A percentile compares a stretch with the other conserved stretches of the same genome.
phyloP scores from a whole-genome alignment of 2,113 vertebrate genomes.

The Hyla sarda region DNA sequence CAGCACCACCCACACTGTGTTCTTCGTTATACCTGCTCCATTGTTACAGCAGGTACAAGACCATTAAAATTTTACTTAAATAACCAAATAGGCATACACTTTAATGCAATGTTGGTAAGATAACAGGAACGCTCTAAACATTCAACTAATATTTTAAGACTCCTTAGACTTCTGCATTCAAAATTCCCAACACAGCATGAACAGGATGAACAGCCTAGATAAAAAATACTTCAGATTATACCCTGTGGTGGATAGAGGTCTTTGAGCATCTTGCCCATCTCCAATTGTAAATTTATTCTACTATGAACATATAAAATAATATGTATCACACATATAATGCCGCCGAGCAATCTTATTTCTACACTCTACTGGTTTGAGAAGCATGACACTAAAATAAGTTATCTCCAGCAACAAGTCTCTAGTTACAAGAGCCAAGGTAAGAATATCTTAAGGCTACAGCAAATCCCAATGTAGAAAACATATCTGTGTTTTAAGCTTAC shows the following conservation, averaged over 20 bases:
- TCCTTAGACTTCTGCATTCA: background rate
- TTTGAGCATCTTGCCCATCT: background rate
- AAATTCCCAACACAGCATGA: background rate
- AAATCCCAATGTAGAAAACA: background rate
- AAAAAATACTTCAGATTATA: background rate
- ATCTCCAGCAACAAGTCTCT: background rate
- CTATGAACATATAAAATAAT: background rate
- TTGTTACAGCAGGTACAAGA: too few relatives aligned
- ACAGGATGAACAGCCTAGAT: background rate
- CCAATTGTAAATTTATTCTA: background rate
- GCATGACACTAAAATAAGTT: slow-evolving; percentile 23
- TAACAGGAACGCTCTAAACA: too few relatives aligned
- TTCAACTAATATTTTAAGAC: background rate
- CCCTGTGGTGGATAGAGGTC: background rate
- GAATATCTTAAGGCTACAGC: slow-evolving; percentile 18
- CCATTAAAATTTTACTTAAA: too few relatives aligned
- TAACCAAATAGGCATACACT: too few relatives aligned
- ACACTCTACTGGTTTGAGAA: background rate
- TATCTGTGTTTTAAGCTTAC: background rate
- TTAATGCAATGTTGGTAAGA: too few relatives aligned
- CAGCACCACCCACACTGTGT: too few relatives aligned
- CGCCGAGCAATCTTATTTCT: background rate
- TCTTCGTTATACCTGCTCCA: too few relatives aligned
- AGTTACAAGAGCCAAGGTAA: background rate
- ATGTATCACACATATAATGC: background rate